Evolutionary conservation across 2,113 vertebrate species (phyloP).

Genomic region (Spizaetus ornatus): DNA sequence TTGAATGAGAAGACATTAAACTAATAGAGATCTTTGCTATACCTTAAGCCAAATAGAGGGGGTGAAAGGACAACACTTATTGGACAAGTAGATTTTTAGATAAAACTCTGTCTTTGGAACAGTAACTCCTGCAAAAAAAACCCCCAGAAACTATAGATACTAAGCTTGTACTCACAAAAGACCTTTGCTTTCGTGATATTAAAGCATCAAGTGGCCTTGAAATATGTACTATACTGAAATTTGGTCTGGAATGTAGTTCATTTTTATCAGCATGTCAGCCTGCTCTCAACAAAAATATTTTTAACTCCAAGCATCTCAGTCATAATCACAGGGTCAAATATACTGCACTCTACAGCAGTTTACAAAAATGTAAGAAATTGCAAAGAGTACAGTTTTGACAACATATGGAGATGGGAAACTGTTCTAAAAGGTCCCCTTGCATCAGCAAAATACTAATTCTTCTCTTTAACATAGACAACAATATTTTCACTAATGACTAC

Average conservation of each 20-base stretch:
- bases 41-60: constrained; percentile 14
- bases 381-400: background rate
- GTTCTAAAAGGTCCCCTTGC: background rate
- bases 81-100: constrained; percentile 45
- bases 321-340: background rate
- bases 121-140: background rate
- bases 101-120: constrained; percentile 32
- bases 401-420: background rate
- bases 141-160: background rate
- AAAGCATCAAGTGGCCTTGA: background rate
- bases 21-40: constrained; percentile 48
- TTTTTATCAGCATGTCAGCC: background rate
- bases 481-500: background rate
- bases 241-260: background rate
- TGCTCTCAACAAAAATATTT: background rate
- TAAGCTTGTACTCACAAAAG: background rate
- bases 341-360: background rate
- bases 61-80: constrained; percentile 43
- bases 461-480: background rate
- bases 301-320: background rate
- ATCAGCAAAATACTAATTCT: background rate
- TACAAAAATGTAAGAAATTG: background rate
- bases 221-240: background rate
- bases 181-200: background rate
- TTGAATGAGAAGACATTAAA: constrained; percentile 51